Evolutionary conservation across 2,113 vertebrate species (phyloP), one percentile per base, ranked within the genome.

Genomic region (Saccopteryx bilineata): DNA sequence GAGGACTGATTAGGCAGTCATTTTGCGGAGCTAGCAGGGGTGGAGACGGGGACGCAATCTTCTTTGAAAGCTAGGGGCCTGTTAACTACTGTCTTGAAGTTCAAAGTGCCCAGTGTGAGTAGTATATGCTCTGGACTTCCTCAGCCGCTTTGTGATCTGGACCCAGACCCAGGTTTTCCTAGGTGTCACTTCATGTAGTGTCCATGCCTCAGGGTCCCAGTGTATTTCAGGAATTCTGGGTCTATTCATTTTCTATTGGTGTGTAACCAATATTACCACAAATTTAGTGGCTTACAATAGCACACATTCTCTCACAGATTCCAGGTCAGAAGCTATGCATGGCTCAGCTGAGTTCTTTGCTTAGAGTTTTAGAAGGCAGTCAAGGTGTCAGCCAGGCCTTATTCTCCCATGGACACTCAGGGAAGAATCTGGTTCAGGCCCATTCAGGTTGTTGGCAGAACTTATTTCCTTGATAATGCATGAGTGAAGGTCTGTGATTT

Each of bases 181-280:
- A 60, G 26, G 1, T 80, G 46, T 71, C 50, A 12, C 19, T 23
- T 72, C 21, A 85, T 31, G 5, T 19, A n/a, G 68, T 9, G 9
- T 19, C 74, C 60, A 31, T 60, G n/a, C 65, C 52, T 48, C 46
- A 82, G 60, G 60, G 9, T 13, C 33, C 6, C 11, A 26, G 15
- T 28, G 23, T 85, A 90, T 94, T 88, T 58, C 65, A 61, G 63
- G n/a, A 94, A 90, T 95, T 82, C 69, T 74, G 18, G 26, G 12
- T 68, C 8, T 58, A 33, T 79, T 90, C 1, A 9, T 21, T 80
- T 79, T 63, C 52, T 54, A 26, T 65, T 81, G 50, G 50, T 74
- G 50, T 72, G 68, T 87, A 79, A 86, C 46, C 72, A 81, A 84
- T 81, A 84, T 76, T n/a, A 69, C 58, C n/a, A 82, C 83, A 86